Evolutionary conservation across 2,888 invertebrate genomes (phyloP), one percentile per base, ranked within the genome.

Genomic region (Vannuccia rotundouncinata): DNA sequence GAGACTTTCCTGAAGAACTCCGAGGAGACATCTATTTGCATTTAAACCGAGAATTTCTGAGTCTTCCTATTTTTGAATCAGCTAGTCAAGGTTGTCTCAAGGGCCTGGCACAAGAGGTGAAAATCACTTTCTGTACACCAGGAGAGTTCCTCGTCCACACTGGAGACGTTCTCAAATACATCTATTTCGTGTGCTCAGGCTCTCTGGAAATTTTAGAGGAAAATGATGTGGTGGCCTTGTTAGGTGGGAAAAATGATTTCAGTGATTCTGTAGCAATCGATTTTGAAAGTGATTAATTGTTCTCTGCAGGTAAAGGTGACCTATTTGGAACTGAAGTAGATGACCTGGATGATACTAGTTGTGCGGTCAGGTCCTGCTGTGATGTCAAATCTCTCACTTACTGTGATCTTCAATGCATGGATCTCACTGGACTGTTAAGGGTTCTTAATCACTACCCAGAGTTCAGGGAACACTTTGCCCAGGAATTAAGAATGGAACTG

Each of bases 201-300:
- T 95, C 95, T 30, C 95, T 96, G 95, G 96, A 96, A 89, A 95
- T 96, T 74, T 93, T 96, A 85, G 95, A 95, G 88, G 93, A 95
- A 85, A 93, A 93, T 83, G 95, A 95, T 94, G 96, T 96, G 79
- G 95, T 96, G 27, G 96, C 96, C 81, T 96, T 96, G 85, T 90
- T 96, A 83, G 96, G 96, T 95, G 89, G 91, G 91, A n/a, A n/a
- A n/a, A n/a, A n/a, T n/a, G n/a, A n/a, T n/a, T n/a, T n/a, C n/a
- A n/a, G n/a, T n/a, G n/a, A n/a, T n/a, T n/a, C n/a, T n/a, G n/a
- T n/a, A n/a, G n/a, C n/a, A n/a, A n/a, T n/a, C n/a, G n/a, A n/a
- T n/a, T n/a, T n/a, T n/a, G n/a, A n/a, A n/a, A n/a, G n/a, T n/a
- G n/a, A n/a, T n/a, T n/a, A n/a, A n/a, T n/a, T n/a, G n/a, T n/a